These are phyloP conservation scores for Alethe castanea DNA, from an alignment of 2,113 vertebrate species.

Conservation along the genomic window DNA sequence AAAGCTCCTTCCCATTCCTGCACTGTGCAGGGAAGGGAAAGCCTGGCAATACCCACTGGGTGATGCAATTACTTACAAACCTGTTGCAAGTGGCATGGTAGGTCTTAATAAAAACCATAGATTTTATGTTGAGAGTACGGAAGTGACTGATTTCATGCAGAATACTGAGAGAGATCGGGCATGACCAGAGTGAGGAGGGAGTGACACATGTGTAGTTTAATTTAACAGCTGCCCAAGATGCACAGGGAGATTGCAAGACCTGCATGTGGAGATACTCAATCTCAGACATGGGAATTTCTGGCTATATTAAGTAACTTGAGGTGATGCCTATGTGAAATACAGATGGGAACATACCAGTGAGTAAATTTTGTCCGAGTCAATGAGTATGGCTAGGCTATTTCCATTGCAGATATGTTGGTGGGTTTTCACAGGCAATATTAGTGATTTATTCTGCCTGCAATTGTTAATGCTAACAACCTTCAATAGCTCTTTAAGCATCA, in stretches of 20 bases:
- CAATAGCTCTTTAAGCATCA: not conserved
- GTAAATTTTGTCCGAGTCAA: not conserved
- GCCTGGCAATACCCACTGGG: not conserved
- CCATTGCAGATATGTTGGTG: not conserved
- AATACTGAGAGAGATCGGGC: not conserved
- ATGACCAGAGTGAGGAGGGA: not conserved
- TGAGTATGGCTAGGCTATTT: not conserved
- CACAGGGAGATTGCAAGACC: not conserved
- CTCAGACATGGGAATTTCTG: not conserved
- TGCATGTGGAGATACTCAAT: not conserved
- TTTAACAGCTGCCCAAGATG: not conserved
- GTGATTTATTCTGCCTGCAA: not conserved
- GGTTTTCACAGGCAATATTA: not conserved
- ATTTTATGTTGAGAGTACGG: not conserved
- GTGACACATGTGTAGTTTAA: not conserved
- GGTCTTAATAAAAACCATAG: not conserved
- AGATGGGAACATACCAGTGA: not conserved
- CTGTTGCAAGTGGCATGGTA: not conserved
- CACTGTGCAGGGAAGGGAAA: not conserved
- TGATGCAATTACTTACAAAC: not conserved
- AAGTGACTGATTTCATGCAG: not conserved
- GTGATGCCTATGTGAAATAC: not conserved
- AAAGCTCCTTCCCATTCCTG: not conserved
- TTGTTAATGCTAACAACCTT: conserved; percentile 1
- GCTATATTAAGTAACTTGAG: not conserved